These are phyloP conservation scores for Ctenochaetus hawaiiensis DNA, from an alignment of 2,797 vertebrate species.

Conservation along the genomic window DNA sequence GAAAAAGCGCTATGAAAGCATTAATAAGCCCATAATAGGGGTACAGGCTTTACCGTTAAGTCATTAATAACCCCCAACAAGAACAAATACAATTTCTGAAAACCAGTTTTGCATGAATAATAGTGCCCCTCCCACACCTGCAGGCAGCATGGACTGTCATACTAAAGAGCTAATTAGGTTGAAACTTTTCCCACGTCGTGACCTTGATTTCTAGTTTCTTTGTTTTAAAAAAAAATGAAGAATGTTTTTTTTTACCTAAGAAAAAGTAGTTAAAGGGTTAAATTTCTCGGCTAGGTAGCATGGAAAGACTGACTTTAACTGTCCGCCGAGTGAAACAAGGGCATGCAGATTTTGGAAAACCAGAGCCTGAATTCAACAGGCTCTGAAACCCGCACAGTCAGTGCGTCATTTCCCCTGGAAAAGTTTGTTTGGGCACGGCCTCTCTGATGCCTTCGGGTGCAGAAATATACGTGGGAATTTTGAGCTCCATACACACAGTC, in stretches of 20 bases:
- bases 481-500: accelerated
- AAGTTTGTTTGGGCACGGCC: slow-evolving; percentile 61
- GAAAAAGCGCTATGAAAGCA: background rate
- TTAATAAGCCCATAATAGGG: background rate
- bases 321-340: slow-evolving; percentile 51
- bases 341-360: slow-evolving; percentile 11
- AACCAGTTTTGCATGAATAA: background rate
- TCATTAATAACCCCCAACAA: background rate
- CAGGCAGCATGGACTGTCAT: background rate
- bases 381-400: slow-evolving; percentile 43
- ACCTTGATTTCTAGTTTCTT: background rate
- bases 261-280: slow-evolving; percentile 54
- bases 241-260: too few species aligned
- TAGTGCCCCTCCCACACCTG: slow-evolving; percentile 20
- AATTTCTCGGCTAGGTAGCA: slow-evolving; percentile 12
- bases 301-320: slow-evolving; percentile 66
- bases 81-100: background rate
- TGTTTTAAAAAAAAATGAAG: background rate
- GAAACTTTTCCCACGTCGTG: background rate
- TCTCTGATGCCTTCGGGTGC: slow-evolving; percentile 57
- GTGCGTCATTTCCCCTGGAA: slow-evolving; percentile 79
- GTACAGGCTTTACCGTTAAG: background rate
- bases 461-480: slow-evolving; percentile 28
- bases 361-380: slow-evolving; percentile 13
- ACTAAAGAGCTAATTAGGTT: background rate